Evolutionary conservation across 2,888 invertebrate genomes (phyloP).

Genomic region (Leistus spinibarbis): DNA sequence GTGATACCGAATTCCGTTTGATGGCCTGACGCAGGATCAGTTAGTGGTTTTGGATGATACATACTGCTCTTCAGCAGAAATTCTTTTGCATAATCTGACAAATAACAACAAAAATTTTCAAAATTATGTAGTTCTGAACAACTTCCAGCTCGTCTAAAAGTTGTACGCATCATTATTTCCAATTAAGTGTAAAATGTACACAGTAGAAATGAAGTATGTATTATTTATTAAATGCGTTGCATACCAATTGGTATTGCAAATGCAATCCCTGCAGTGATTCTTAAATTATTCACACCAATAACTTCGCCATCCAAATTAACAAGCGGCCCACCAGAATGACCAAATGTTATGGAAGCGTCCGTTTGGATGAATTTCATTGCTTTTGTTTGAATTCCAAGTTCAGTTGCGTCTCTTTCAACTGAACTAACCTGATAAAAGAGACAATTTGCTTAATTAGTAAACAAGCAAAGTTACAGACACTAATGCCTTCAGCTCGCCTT

Average conservation of each 20-base stretch:
- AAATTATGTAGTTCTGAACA: background rate
- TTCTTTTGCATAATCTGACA: conserved; percentile 72
- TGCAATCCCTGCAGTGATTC: conserved; percentile 89
- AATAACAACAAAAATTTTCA: background rate
- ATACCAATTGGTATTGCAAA: conserved; percentile 86
- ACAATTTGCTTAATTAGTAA: too few relatives aligned
- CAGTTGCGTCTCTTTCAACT: conserved; percentile 70
- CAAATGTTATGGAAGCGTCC: conserved; percentile 93
- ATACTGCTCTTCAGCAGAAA: conserved; percentile 66
- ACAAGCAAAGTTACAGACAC: too few relatives aligned
- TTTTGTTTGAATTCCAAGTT: conserved; percentile 66
- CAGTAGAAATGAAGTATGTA: too few relatives aligned
- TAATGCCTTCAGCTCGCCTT: too few relatives aligned
- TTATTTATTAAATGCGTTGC: too few relatives aligned
- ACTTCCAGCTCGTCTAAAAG: background rate
- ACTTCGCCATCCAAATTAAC: conserved; percentile 93
- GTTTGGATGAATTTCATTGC: conserved; percentile 90
- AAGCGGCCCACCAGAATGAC: conserved; percentile 93
- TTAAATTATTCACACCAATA: conserved; percentile 92
- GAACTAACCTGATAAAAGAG: conserved; percentile 52
- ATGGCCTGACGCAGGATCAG: background rate
- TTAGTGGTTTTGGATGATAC: conserved; percentile 46
- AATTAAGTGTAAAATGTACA: background rate
- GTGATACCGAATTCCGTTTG: background rate
- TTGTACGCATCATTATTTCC: background rate